phyloP scores from a whole-genome alignment of 2,113 vertebrate genomes.

The Gila orcuttii region DNA sequence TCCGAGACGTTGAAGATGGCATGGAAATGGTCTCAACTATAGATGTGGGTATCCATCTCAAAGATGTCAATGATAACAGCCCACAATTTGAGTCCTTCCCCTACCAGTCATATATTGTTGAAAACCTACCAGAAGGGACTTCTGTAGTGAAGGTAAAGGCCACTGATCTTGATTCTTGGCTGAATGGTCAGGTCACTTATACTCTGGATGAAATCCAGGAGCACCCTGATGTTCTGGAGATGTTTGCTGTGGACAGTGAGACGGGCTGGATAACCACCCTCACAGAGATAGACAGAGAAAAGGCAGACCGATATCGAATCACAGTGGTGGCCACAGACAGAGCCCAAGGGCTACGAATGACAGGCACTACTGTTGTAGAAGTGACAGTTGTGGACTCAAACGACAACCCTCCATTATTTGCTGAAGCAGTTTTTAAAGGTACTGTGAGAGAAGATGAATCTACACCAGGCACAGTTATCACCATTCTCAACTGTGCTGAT shows the following conservation, averaged over 20 bases:
- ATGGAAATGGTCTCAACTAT: constrained; percentile 75
- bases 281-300: constrained; percentile 80
- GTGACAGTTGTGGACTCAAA: constrained; percentile 83
- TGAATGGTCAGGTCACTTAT: constrained; percentile 80
- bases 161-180: constrained; percentile 78
- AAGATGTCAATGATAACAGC: constrained; percentile 83
- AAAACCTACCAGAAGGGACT: constrained; percentile 80
- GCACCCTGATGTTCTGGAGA: constrained; percentile 69
- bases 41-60: constrained; percentile 82
- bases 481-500: constrained; percentile 80
- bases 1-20: constrained; percentile 66
- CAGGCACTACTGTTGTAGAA: constrained; percentile 74
- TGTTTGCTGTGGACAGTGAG: constrained; percentile 79
- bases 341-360: constrained; percentile 76
- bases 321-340: constrained; percentile 78
- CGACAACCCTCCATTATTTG: constrained; percentile 82
- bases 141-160: constrained; percentile 81
- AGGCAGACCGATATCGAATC: constrained; percentile 72
- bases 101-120: constrained; percentile 80
- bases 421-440: constrained; percentile 83
- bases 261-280: constrained; percentile 85
- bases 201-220: constrained; percentile 77
- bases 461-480: constrained; percentile 76
- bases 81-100: constrained; percentile 81
- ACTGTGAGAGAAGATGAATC: constrained; percentile 84